Percentiles rank a stretch among this genome's conserved stretches.
These are phyloP conservation scores for Hirtodrosophila histrioides DNA, from an alignment of 2,888 invertebrate species.

Conservation along the genomic window DNA sequence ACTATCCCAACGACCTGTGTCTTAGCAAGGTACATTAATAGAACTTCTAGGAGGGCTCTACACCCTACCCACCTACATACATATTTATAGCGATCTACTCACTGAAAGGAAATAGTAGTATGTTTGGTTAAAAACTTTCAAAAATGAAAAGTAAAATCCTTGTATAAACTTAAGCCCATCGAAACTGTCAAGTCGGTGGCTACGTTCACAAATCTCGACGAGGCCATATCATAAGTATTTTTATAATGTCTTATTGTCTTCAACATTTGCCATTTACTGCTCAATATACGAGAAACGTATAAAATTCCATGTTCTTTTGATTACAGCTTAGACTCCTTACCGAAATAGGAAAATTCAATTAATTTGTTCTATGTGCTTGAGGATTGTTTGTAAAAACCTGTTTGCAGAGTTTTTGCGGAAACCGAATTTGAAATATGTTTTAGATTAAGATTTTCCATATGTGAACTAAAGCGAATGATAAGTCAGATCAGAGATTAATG, in stretches of 20 bases:
- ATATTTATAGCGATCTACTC: constrained; percentile 22
- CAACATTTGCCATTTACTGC: constrained; percentile 61
- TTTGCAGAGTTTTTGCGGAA: constrained; percentile 50
- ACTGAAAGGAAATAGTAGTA: constrained; percentile 23
- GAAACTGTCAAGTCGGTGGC: constrained; percentile 36
- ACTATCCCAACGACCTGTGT: constrained; percentile 43
- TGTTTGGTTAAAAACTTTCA: constrained; percentile 12
- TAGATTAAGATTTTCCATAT: constrained; percentile 1
- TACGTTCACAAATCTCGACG: constrained; percentile 44
- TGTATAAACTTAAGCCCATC: constrained; percentile 51
- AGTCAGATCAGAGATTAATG: constrained; percentile 36
- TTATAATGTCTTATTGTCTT: constrained; percentile 71
- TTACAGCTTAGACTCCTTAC: constrained; percentile 28
- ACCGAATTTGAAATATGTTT: constrained; percentile 55
- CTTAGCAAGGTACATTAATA: constrained; percentile 55
- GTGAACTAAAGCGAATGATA: constrained; percentile 23
- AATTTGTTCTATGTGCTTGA: constrained; percentile 9
- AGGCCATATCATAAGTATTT: constrained; percentile 52
- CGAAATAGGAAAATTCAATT: constrained; percentile 30
- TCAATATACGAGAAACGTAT: constrained; percentile 34
- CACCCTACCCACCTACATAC: neutral
- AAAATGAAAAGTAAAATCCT: constrained; percentile 28
- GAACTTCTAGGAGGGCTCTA: constrained; percentile 10
- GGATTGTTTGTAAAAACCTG: constrained; percentile 42
- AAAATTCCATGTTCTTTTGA: constrained; percentile 47